Base-by-base conservation (phyloP, 2,888 invertebrate species). In the Aporophyla nigra region DNA sequence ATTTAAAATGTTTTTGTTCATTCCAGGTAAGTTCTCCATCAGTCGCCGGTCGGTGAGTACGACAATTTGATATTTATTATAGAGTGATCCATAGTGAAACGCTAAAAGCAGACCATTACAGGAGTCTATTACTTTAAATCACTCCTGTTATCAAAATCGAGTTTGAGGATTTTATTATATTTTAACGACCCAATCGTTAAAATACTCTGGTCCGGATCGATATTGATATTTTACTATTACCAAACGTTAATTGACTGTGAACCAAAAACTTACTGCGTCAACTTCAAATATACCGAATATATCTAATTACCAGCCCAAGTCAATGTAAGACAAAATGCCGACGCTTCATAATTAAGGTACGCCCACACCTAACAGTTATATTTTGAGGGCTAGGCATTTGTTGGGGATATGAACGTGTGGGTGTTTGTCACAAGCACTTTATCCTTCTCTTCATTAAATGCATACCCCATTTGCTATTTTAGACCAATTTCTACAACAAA, bases 1-100 rank as follows among this genome's bases (percentile, higher is more conserved):
- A 65, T 84, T 81, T 33, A 76, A 10, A 74, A 63, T 10, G 43
- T 75, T 82, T 82, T 83, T 81, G 53, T 80, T 79, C 1, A 73
- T 90, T 91, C 69, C 91, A 91, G 90, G 90, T 91, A 88, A 88
- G 91, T 82, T 76, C 75, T 58, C 72, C 76, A 74, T 78, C 80
- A 74, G 75, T 67, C 72, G 68, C 58, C 74, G 75, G 51, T 77
- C 53, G 86, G 90, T 90, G 82, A 90, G 90, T 90, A 82, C 81
- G 77, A 87, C 73, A 81, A 85, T 87, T 88, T 83, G 80, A 73
- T 74, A 80, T 83, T 87, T 77, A 85, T 85, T 83, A 78, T 65
- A 83, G 21, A 53, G 71, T 74, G 77, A 78, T 81, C 75, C 67
- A 67, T 72, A 76, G 76, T 79, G 69, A 70, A 70, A 71, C 80